Percentiles rank a stretch among this genome's conserved stretches.
phyloP scores from a whole-genome alignment of 1,140 invertebrate genomes.

The Berghia stephanieae region DNA sequence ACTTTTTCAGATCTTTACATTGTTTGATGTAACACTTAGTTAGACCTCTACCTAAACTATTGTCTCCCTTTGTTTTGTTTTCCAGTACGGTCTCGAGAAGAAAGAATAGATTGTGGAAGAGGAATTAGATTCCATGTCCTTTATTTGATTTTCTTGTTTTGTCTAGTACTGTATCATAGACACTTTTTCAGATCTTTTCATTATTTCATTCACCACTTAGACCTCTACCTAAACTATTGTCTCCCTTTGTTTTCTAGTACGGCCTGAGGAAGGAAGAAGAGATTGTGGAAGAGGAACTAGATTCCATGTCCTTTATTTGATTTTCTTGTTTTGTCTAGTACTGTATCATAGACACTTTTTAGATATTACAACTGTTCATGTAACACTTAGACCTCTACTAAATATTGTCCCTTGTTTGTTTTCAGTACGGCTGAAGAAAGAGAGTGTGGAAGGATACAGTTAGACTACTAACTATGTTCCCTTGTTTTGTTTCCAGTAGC shows the following conservation, averaged over 20 bases:
- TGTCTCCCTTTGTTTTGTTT: conserved; percentile 55
- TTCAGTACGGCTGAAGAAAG: neutral
- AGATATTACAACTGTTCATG: no score
- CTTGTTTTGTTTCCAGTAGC: neutral
- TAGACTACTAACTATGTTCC: no score
- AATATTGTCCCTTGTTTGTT: neutral
- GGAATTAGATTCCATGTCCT: conserved; percentile 53
- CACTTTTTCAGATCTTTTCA: no score
- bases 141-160: no score
- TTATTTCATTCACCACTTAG: no score
- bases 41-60: neutral
- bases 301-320: conserved; percentile 55
- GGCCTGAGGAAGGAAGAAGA: conserved; percentile 93
- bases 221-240: neutral
- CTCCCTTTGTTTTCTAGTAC: conserved; percentile 77
- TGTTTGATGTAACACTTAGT: no score
- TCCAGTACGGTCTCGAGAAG: conserved; percentile 97
- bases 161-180: no score
- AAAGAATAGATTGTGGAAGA: conserved; percentile 81
- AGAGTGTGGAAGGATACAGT: no score
- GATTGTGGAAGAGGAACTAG: conserved; percentile 75
- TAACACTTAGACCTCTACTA: no score
- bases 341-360: no score
- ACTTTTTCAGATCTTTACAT: no score
- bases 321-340: no score